These are phyloP conservation scores for Unio delphinus DNA, from an alignment of 2,888 invertebrate genomes.

Conservation along the genomic window DNA sequence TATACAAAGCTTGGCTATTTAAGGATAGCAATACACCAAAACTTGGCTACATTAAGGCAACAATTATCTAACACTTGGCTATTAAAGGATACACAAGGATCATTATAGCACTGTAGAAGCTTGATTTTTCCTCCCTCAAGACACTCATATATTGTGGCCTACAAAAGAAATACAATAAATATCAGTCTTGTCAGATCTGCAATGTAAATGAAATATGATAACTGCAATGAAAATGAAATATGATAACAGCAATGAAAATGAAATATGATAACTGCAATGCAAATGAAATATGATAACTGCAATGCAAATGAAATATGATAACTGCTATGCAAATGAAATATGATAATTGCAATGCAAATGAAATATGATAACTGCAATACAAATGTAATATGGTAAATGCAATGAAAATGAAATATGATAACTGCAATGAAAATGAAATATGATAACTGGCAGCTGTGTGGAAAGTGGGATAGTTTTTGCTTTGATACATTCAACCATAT, in stretches of 20 bases:
- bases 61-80: background rate
- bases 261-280: background rate
- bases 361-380: background rate
- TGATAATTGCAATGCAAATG: background rate
- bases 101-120: conserved; percentile 90
- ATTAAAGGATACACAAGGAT: conserved; percentile 85
- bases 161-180: conserved; percentile 16
- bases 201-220: background rate
- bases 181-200: no score
- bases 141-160: conserved; percentile 92
- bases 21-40: background rate
- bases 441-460: background rate
- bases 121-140: conserved; percentile 86
- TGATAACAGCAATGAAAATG: background rate
- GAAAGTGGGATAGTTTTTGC: no score
- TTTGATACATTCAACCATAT: no score
- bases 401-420: background rate
- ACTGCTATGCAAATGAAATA: background rate
- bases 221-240: background rate
- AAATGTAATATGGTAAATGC: no score
- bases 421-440: background rate
- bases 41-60: background rate
- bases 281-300: background rate
- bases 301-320: background rate
- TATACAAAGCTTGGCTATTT: background rate